Base-by-base conservation (phyloP, 1,140 invertebrate species). In the Penaeus japonicus region DNA sequence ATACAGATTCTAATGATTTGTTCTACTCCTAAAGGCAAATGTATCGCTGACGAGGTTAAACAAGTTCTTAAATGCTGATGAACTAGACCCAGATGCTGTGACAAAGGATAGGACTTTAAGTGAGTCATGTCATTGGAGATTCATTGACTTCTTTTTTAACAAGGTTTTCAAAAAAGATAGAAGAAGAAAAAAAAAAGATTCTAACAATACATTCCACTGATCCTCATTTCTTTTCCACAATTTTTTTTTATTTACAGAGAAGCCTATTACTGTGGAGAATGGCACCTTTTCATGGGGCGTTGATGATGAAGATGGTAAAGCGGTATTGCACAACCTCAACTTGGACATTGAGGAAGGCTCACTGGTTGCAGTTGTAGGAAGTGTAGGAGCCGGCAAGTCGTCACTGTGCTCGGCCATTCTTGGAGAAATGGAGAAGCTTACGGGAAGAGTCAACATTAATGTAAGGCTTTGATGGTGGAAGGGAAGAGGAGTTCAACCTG, bases 1-100 rank as follows among this genome's bases (percentile, higher is more conserved):
- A 15, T 15, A 47, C 15, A 47, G 5, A 47, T 47, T 47, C 47
- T 47, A 47, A 47, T 47, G 15, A 7, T 47, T 47, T 47, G 10
- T 47, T 78, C 20, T 39, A 32, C 57, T 70, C 89, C 59, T 93
- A 81, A 83, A 96, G 95, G 95, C 96, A 57, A 94, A 94, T 91
- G 96, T 97, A 84, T 97, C 96, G 86, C 94, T 97, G 27, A 95
- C 96, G 92, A 94, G 96, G 92, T 95, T 98, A 89, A 97, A 97
- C 92, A 97, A 96, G 93, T 98, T 97, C 92, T 95, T 98, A 95
- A 97, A 97, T 92, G 94, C 94, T 85, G 96, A 97, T 92, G 97
- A 98, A 93, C 92, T 97, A 79, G 95, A 97, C 93, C 95, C 95
- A 15, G 94, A 94, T 90, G 95, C 95, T 91, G 95, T 97, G 1